These are phyloP conservation scores for Amblyjoppa fuscipennis DNA, from an alignment of 2,888 invertebrate genomes.

Conservation along the genomic window DNA sequence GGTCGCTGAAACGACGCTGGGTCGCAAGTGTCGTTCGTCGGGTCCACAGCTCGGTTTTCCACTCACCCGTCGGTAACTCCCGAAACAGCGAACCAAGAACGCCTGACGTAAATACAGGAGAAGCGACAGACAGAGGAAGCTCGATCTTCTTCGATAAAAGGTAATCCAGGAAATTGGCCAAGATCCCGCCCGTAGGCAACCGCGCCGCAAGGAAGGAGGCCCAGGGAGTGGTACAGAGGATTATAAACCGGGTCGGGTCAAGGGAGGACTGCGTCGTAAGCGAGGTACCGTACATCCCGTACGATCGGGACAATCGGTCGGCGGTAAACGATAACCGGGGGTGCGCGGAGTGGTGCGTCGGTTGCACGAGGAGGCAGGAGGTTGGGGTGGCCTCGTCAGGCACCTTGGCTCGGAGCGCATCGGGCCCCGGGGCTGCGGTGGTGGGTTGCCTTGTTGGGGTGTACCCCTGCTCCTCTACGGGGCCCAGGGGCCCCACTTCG, in stretches of 20 bases:
- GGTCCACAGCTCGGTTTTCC: neutral
- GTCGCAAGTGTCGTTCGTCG: neutral
- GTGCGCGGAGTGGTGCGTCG: conserved; percentile 78
- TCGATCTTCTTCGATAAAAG: conserved; percentile 17
- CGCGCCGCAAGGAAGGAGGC: conserved; percentile 74
- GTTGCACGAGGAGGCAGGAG: conserved; percentile 76
- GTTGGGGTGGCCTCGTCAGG: conserved; percentile 81
- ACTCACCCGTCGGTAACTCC: neutral
- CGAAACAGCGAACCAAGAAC: neutral
- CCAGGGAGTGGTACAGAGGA: conserved; percentile 67
- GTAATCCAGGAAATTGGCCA: conserved; percentile 71
- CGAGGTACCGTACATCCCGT: conserved; percentile 21
- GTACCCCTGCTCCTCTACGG: conserved; percentile 84
- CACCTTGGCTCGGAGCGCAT: conserved; percentile 83
- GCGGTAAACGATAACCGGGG: conserved; percentile 71
- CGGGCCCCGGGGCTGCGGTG: conserved; percentile 84
- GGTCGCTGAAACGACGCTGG: neutral
- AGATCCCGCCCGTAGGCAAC: conserved; percentile 81
- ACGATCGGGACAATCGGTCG: conserved; percentile 41
- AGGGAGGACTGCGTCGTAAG: conserved; percentile 37
- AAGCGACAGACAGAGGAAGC: neutral
- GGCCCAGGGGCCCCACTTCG: conserved; percentile 82
- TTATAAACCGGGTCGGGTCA: conserved; percentile 45
- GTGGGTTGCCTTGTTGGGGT: conserved; percentile 84
- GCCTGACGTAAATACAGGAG: neutral